These are phyloP conservation scores for Gortyna flavago DNA, from an alignment of 2,888 invertebrate species.

Conservation along the genomic window DNA sequence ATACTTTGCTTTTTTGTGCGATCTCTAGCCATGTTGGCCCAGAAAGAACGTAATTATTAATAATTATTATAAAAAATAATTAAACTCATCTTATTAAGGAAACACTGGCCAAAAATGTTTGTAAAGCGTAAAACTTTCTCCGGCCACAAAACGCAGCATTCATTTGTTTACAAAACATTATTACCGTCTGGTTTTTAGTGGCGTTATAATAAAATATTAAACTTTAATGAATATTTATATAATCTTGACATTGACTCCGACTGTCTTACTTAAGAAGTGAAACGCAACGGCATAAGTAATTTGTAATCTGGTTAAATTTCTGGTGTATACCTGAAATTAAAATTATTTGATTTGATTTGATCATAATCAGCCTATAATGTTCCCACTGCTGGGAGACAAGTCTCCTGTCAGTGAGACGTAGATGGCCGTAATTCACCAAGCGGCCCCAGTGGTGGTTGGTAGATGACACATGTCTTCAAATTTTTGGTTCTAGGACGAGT, in stretches of 20 bases:
- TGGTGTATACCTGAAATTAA: too few relatives aligned
- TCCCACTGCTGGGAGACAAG: too few relatives aligned
- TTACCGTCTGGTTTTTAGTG: slow-evolving; percentile 11
- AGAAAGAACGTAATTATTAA: neutral
- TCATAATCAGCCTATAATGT: neutral
- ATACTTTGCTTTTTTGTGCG: neutral
- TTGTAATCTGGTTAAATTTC: too few relatives aligned
- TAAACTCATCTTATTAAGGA: neutral
- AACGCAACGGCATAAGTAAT: slow-evolving; percentile 14
- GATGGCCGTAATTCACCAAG: too few relatives aligned
- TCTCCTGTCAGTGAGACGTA: too few relatives aligned
- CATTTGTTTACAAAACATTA: slow-evolving; percentile 23
- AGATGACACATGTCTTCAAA: neutral
- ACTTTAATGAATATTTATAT: slow-evolving; percentile 40
- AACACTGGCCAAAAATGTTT: neutral
- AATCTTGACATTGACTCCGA: slow-evolving; percentile 30
- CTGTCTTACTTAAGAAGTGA: slow-evolving; percentile 35
- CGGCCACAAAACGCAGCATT: neutral
- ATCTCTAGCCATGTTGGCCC: neutral
- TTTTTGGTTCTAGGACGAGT: too few relatives aligned
- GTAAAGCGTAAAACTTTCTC: slow-evolving; percentile 13
- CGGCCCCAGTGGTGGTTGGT: neutral
- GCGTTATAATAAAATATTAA: slow-evolving; percentile 6
- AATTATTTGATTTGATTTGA: too few relatives aligned
- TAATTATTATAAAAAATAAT: neutral